Evolutionary conservation across 1,140 invertebrate genomes (phyloP).

Genomic region (Tetramorium parvispinum): DNA sequence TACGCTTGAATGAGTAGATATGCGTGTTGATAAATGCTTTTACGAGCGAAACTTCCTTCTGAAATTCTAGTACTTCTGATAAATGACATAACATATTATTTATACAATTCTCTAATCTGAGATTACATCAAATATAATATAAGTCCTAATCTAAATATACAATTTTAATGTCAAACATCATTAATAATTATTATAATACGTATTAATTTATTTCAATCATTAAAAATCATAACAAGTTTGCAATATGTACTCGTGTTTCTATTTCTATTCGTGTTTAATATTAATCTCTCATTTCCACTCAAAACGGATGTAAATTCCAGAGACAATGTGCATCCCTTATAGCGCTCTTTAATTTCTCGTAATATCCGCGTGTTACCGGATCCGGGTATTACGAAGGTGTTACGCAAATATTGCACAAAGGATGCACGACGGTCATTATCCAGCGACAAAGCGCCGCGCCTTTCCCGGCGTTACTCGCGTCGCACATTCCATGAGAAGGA

Average conservation of each 20-base stretch:
- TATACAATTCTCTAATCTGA: too few relatives aligned
- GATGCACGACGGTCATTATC: conserved; percentile 31
- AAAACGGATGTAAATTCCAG: not conserved
- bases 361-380: conserved; percentile 13
- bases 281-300: not conserved
- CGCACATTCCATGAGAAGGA: not conserved
- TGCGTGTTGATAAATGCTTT: not conserved
- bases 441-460: conserved; percentile 40
- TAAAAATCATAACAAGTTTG: conserved; percentile 8
- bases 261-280: not conserved
- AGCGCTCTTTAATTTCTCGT: conserved; percentile 28
- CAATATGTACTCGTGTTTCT: too few relatives aligned
- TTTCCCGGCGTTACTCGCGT: conserved; percentile 9
- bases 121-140: too few relatives aligned
- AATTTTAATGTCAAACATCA: not conserved
- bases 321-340: not conserved
- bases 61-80: not conserved
- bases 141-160: not conserved
- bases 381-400: conserved; percentile 22
- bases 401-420: conserved; percentile 49
- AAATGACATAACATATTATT: not conserved
- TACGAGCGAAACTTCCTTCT: not conserved
- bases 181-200: not conserved
- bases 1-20: not conserved
- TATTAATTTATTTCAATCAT: not conserved